These are phyloP conservation scores for Zalophus californianus DNA, from an alignment of 2,797 vertebrate genomes.

Conservation along the genomic window DNA sequence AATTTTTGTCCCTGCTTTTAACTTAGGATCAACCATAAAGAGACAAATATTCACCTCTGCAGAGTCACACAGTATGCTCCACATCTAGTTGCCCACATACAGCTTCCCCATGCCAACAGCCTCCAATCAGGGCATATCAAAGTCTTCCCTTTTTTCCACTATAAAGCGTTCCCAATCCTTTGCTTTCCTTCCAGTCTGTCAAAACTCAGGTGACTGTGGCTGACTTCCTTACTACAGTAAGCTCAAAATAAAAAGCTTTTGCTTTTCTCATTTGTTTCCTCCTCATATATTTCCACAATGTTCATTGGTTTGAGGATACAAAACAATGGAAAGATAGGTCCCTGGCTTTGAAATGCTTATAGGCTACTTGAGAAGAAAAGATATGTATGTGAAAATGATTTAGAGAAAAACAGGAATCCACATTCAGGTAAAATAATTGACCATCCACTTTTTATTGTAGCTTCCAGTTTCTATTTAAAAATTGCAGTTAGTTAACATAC, in stretches of 20 bases:
- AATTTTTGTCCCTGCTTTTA: neutral
- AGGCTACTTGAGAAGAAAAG: neutral
- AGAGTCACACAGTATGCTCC: neutral
- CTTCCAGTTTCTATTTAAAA: too few species aligned
- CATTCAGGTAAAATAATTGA: neutral
- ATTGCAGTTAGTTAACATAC: too few species aligned
- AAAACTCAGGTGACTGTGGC: neutral
- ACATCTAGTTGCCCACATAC: neutral
- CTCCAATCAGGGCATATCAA: neutral
- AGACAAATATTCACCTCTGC: neutral
- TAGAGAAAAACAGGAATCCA: neutral
- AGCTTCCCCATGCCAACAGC: neutral
- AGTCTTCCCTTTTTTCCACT: neutral
- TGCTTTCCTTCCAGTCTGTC: neutral
- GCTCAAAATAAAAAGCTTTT: neutral
- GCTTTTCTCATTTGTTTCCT: neutral
- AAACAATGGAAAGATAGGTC: neutral
- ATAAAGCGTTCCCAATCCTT: neutral
- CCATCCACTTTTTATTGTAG: too few species aligned
- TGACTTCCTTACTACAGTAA: neutral
- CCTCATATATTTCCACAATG: neutral
- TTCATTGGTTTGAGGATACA: neutral
- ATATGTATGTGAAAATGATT: neutral
- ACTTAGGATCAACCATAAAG: neutral
- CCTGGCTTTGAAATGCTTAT: neutral